Evolutionary conservation across 2,113 vertebrate species (phyloP).

Genomic region (Octodon degus): DNA sequence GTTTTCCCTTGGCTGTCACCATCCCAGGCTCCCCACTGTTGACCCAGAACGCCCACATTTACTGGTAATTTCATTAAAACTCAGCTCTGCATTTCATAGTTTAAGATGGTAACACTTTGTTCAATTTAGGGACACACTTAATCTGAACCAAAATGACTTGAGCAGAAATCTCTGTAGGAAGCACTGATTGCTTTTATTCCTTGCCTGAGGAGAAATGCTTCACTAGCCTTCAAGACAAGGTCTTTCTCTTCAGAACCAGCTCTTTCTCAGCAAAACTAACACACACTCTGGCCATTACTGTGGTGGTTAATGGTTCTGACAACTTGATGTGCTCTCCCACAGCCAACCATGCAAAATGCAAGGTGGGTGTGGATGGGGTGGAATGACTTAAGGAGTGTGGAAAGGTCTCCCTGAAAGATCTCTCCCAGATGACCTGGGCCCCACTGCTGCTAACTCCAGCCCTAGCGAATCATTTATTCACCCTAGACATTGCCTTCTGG

Average conservation of each 20-base stretch:
- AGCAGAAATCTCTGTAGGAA: conserved; percentile 54
- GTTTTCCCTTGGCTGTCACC: conserved; percentile 15
- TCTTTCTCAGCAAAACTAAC: conserved; percentile 41
- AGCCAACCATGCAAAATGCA: not conserved
- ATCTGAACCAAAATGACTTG: conserved; percentile 60
- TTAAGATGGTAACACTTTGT: conserved; percentile 42
- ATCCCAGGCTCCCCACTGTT: not conserved
- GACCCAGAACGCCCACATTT: conserved; percentile 54
- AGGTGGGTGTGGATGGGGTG: not conserved
- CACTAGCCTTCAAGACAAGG: conserved; percentile 17
- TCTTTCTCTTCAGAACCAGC: conserved; percentile 15
- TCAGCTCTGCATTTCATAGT: conserved; percentile 49
- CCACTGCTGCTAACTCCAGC: not conserved
- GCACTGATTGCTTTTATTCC: conserved; percentile 45
- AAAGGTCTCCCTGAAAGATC: not conserved
- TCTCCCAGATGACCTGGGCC: not conserved
- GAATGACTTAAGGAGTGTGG: not conserved
- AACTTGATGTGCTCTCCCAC: not conserved
- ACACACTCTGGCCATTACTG: not conserved
- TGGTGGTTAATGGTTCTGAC: not conserved
- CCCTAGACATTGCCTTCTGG: not conserved
- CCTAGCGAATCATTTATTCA: not conserved
- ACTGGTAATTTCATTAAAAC: conserved; percentile 66
- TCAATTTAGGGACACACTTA: conserved; percentile 49
- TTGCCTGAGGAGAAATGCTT: conserved; percentile 58